Evolutionary conservation across 1,140 invertebrate species (phyloP).

Genomic region (Coptotermes formosanus): DNA sequence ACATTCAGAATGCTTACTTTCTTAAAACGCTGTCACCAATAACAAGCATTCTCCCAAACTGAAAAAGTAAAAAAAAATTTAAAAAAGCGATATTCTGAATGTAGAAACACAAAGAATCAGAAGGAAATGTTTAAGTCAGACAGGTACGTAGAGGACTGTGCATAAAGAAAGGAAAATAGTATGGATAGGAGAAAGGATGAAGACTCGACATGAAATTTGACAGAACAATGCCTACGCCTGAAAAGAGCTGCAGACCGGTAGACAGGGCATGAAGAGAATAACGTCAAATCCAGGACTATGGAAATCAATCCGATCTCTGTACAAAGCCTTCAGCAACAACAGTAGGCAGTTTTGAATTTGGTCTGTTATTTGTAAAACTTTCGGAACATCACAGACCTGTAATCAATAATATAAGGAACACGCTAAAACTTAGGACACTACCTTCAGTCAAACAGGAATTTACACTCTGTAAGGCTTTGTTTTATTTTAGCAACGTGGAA

Average conservation of each 20-base stretch:
- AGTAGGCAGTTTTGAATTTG: not conserved
- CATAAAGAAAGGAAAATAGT: not conserved
- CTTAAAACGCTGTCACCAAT: not conserved
- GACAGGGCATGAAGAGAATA: not conserved
- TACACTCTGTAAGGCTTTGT: not conserved
- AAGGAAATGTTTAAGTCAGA: not conserved
- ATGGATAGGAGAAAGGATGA: not conserved
- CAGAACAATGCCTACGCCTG: not conserved
- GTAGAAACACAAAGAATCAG: not conserved
- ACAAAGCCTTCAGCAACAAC: not conserved
- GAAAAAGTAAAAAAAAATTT: not conserved
- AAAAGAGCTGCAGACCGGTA: not conserved
- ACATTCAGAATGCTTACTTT: not conserved
- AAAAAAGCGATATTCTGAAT: not conserved
- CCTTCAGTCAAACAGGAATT: not conserved
- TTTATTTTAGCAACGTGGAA: not conserved
- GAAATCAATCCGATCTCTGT: not conserved
- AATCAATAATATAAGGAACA: not conserved
- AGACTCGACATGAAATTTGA: conserved; percentile 10
- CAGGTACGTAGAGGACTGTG: not conserved
- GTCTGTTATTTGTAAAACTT: not conserved
- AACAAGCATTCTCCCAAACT: not conserved
- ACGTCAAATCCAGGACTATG: not conserved
- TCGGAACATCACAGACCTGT: not conserved
- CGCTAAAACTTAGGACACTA: not conserved